These are phyloP conservation scores for Danionella dracula DNA, from an alignment of 2,797 vertebrate genomes.

Conservation along the genomic window DNA sequence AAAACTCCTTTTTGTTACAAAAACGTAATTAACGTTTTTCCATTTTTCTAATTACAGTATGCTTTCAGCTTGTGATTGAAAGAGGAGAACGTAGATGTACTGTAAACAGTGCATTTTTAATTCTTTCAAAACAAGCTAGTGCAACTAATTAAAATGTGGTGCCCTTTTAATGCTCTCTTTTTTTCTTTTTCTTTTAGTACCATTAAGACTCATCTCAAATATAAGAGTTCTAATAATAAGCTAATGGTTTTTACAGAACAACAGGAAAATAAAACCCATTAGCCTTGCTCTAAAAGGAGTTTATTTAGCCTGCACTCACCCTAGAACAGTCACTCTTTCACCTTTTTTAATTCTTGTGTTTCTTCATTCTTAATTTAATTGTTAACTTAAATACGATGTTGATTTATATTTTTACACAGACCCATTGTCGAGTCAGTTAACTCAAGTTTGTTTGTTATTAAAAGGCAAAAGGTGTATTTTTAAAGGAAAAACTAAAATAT, in stretches of 20 bases:
- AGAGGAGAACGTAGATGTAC: not conserved
- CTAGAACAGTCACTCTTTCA: too few relatives aligned
- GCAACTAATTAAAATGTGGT: not conserved
- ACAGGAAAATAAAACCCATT: too few relatives aligned
- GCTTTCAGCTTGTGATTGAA: not conserved
- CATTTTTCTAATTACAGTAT: not conserved
- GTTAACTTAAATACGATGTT: too few relatives aligned
- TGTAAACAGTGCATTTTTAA: too few relatives aligned
- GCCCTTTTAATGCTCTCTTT: not conserved
- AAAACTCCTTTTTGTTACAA: not conserved
- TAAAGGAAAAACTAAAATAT: too few relatives aligned
- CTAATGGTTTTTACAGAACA: not conserved
- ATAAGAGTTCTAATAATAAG: not conserved
- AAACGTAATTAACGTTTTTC: constrained; percentile 12
- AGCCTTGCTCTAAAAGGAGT: too few relatives aligned
- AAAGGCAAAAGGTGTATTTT: too few relatives aligned
- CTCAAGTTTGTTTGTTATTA: too few relatives aligned
- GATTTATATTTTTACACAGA: too few relatives aligned
- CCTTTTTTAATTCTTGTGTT: too few relatives aligned
- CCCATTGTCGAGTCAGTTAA: too few relatives aligned
- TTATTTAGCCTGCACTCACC: not conserved
- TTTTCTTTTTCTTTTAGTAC: not conserved
- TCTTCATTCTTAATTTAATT: too few relatives aligned
- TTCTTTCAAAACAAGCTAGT: not conserved
- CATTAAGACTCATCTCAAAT: not conserved